These are phyloP conservation scores for Craniophora ligustri DNA, from an alignment of 2,888 invertebrate genomes.

Conservation along the genomic window DNA sequence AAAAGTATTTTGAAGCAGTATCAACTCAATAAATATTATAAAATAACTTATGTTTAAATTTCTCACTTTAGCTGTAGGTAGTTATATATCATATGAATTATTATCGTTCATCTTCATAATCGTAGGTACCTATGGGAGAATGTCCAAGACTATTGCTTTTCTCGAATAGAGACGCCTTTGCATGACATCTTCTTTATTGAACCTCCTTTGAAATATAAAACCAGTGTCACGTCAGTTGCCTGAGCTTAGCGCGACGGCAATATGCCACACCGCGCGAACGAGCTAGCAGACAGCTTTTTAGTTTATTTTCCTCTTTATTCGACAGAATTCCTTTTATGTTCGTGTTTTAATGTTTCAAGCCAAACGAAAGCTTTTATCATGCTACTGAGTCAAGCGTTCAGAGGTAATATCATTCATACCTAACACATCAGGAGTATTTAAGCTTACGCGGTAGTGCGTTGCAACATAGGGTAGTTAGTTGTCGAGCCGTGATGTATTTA, in stretches of 20 bases:
- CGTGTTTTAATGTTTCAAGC: not conserved
- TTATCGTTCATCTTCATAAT: too few species aligned
- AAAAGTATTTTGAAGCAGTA: too few species aligned
- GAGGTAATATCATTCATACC: not conserved
- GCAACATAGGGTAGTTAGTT: not conserved
- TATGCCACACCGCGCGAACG: not conserved
- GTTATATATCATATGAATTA: too few species aligned
- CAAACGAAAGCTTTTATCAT: not conserved
- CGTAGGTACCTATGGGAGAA: too few species aligned
- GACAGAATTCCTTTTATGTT: too few species aligned
- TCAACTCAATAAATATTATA: too few species aligned
- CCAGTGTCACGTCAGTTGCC: not conserved
- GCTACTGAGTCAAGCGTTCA: not conserved
- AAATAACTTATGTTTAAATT: too few species aligned
- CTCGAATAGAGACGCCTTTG: not conserved
- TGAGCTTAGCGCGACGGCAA: not conserved
- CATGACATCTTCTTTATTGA: not conserved
- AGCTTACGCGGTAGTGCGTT: not conserved
- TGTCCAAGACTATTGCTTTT: not conserved
- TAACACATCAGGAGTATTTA: not conserved
- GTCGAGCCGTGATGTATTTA: not conserved
- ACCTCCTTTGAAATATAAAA: not conserved
- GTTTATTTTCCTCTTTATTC: not conserved
- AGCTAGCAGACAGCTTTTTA: not conserved
- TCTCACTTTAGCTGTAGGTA: too few species aligned